Evolutionary conservation across 2,797 vertebrate species (phyloP).

Genomic region (Ceyx erithaca): DNA sequence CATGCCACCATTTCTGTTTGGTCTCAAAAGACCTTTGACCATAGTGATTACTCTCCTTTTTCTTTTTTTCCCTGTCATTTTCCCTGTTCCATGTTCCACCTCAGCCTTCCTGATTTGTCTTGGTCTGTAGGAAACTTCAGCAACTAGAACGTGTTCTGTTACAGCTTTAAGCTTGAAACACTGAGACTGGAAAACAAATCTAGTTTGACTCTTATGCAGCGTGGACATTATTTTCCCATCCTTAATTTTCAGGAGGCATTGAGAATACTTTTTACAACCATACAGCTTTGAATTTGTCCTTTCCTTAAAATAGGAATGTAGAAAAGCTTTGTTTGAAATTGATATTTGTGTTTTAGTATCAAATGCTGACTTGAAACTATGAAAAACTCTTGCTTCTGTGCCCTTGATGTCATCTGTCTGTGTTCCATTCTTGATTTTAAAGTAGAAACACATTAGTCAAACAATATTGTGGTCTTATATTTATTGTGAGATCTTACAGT

Average conservation of each 20-base stretch:
- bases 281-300: background rate
- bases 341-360: background rate
- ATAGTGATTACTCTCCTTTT: background rate
- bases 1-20: background rate
- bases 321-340: background rate
- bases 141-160: background rate
- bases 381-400: background rate
- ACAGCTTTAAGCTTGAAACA: background rate
- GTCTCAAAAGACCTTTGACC: background rate
- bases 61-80: accelerated
- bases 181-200: background rate
- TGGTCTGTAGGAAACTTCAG: background rate
- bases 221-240: background rate
- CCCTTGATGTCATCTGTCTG: background rate
- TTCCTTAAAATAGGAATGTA: background rate
- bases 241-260: background rate
- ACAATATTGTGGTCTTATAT: background rate
- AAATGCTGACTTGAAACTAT: background rate
- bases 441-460: background rate
- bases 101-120: background rate
- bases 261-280: background rate
- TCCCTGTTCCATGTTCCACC: background rate
- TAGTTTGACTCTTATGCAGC: background rate
- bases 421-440: background rate
- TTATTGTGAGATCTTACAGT: background rate